Base-by-base conservation (phyloP, 2,797 vertebrate species). In the Parambassis ranga region DNA sequence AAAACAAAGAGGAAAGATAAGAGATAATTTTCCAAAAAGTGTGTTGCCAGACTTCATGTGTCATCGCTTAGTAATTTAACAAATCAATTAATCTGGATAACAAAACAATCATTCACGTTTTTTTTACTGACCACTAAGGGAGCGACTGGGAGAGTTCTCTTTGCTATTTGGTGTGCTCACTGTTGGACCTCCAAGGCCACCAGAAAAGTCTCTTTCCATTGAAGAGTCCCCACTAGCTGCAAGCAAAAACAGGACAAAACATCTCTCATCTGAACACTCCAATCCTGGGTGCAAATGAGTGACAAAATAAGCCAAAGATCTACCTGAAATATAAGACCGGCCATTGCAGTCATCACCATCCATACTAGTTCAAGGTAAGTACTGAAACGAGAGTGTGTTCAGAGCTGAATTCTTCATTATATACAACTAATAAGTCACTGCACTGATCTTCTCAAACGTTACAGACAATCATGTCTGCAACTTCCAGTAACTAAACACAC, bases 141-240 rank as follows among this genome's bases (percentile, higher is more conserved):
- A 97, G 66, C 94, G 95, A 85, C 93, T 96, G 6, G 96, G 97
- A 64, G 96, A 97, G 30, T 95, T 94, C 75, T 97, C 95, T 71
- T 96, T 96, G 92, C 97, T 98, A 88, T 96, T 96, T 51, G 97
- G 96, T 18, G 96, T 98, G 94, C 97, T 98, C 89, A 95, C 94
- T 23, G 92, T 91, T 58, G 95, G 95, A 70, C 94, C 95, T 79
- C 95, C 95, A 30, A 94, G 89, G 56, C 91, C 91, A 7, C 94
- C 94, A 33, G 95, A 93, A 92, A 99, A 98, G 75, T 99, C 97
- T 90, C 96, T 95, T 89, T 99, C 97, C 93, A 97, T 92, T 75
- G 96, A 98, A 36, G 95, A 97, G 85, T 97, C 96, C 88, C 96
- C 95, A 60, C 94, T 95, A 74, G 92, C 96, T 97, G 87, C 41